Conservation (phyloP, 1,140 invertebrate species). For the Magallana angulata region DNA sequence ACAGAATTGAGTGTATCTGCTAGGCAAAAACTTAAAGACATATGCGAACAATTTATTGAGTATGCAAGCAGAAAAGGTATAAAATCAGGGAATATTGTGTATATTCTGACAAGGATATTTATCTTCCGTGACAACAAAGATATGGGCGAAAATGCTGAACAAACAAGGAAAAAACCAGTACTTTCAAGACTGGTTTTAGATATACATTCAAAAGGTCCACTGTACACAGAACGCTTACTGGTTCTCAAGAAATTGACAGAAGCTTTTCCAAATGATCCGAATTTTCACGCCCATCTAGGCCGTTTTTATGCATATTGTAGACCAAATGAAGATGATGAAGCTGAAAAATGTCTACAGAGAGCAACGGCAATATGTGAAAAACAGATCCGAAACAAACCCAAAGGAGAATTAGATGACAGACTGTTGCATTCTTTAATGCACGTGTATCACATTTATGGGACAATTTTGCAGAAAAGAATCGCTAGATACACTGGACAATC, state of each 20-base stretch:
- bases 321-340: constrained; percentile 55
- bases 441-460: constrained; percentile 63
- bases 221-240: constrained; percentile 52
- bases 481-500: constrained; percentile 49
- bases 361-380: constrained; percentile 53
- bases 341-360: constrained; percentile 59
- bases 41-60: constrained; percentile 59
- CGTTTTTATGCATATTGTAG: constrained; percentile 61
- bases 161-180: constrained; percentile 48
- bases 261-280: constrained; percentile 59
- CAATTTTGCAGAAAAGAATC: constrained; percentile 52
- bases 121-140: constrained; percentile 60
- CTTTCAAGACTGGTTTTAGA: constrained; percentile 59
- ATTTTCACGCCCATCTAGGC: constrained; percentile 60
- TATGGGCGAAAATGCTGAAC: constrained; percentile 55
- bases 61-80: constrained; percentile 54
- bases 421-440: constrained; percentile 56
- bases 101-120: constrained; percentile 62
- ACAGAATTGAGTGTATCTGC: constrained; percentile 42
- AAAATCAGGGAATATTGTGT: constrained; percentile 49
- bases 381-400: constrained; percentile 36
- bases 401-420: constrained; percentile 53
- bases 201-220: constrained; percentile 54
- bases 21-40: constrained; percentile 46
- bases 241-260: constrained; percentile 58